Percentiles rank a stretch among this genome's conserved stretches.
Conservation (phyloP, 2,113 vertebrate species). For the Hydrochoerus hydrochaeris region DNA sequence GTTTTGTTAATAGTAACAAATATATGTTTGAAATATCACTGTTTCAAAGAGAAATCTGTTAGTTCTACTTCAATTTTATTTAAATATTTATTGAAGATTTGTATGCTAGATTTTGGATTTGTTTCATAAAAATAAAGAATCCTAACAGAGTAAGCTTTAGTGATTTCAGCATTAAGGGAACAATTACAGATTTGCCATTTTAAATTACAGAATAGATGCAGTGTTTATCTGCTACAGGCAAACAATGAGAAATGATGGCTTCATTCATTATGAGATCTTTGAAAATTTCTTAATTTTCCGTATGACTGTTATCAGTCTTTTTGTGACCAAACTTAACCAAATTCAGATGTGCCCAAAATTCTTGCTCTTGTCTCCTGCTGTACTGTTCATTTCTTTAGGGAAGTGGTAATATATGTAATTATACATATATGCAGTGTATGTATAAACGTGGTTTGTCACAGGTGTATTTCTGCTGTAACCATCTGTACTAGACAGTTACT, state of each 20-base stretch:
- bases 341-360: neutral
- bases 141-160: neutral
- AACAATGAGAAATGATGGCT: neutral
- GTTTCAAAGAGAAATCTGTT: neutral
- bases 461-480: neutral
- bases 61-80: neutral
- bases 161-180: neutral
- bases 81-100: neutral
- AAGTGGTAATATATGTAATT: neutral
- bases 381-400: neutral
- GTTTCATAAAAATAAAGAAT: neutral
- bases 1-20: neutral
- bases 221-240: neutral
- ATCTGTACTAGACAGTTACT: accelerated
- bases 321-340: neutral
- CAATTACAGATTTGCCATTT: neutral
- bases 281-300: neutral
- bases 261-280: neutral
- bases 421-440: neutral
- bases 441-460: accelerated
- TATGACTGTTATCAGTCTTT: neutral
- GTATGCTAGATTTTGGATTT: neutral
- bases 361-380: neutral
- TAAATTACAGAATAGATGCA: neutral
- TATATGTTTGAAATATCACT: neutral